A percentile compares a stretch with the other conserved stretches of the same genome.
phyloP scores from a whole-genome alignment of 2,113 vertebrate species.

The Stegostoma tigrinum region DNA sequence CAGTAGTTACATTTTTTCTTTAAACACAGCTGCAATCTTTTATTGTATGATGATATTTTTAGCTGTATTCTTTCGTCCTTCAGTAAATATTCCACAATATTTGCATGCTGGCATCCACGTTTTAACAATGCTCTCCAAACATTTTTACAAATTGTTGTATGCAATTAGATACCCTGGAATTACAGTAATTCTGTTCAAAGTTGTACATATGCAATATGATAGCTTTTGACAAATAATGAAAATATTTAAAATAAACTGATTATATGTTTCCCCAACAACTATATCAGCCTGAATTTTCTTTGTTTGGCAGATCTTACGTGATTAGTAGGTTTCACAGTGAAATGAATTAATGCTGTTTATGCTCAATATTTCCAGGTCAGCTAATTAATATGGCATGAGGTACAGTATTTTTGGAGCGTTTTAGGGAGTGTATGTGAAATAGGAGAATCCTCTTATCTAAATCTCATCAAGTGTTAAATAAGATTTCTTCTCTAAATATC shows the following conservation, averaged over 20 bases:
- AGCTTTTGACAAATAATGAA: background rate
- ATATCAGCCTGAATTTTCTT: background rate
- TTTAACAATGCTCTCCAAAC: background rate
- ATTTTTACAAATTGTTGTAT: background rate
- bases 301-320: background rate
- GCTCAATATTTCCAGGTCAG: background rate
- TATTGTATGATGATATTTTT: background rate
- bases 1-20: background rate
- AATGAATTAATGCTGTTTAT: background rate
- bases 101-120: background rate
- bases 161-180: background rate
- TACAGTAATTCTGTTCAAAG: constrained; percentile 7
- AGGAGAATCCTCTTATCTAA: background rate
- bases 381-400: background rate
- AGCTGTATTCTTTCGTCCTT: background rate
- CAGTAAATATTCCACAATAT: background rate
- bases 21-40: background rate
- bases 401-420: background rate
- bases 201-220: background rate
- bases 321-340: background rate
- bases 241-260: constrained; percentile 9
- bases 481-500: background rate
- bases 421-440: background rate
- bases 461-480: background rate
- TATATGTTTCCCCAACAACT: background rate